These are phyloP conservation scores for Pollenia griseotomentosa DNA, from an alignment of 2,888 invertebrate species.

Conservation along the genomic window DNA sequence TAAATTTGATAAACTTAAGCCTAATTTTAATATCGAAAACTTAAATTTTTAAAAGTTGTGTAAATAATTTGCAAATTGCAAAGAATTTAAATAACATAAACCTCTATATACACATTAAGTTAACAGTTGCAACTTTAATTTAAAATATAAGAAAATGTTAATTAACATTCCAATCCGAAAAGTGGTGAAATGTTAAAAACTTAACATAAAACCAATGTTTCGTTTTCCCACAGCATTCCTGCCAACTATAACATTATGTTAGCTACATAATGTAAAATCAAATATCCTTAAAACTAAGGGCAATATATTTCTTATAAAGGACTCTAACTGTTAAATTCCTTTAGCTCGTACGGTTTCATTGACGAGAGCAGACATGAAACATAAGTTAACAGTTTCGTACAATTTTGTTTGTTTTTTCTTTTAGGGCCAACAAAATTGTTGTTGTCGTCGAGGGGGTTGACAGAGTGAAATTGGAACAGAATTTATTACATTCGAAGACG, in stretches of 20 bases:
- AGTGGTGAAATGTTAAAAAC: slow-evolving; percentile 60
- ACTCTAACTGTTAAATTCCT: slow-evolving; percentile 30
- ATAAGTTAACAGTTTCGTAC: slow-evolving; percentile 52
- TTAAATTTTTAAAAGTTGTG: too few species aligned
- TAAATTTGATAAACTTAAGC: too few species aligned
- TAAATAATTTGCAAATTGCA: too few species aligned
- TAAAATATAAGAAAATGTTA: background rate
- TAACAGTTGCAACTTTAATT: background rate
- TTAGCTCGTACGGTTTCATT: background rate
- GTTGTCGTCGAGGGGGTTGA: slow-evolving; percentile 52
- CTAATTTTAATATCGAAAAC: too few species aligned
- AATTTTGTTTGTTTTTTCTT: background rate
- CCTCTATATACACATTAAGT: too few species aligned
- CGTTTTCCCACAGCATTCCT: slow-evolving; percentile 49
- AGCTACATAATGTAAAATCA: background rate
- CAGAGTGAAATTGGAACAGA: slow-evolving; percentile 70
- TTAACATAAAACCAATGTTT: slow-evolving; percentile 20
- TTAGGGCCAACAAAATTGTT: slow-evolving; percentile 23
- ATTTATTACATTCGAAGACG: slow-evolving; percentile 66
- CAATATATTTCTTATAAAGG: slow-evolving; percentile 17
- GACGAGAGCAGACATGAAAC: slow-evolving; percentile 37
- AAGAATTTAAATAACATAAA: too few species aligned
- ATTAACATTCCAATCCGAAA: slow-evolving; percentile 64
- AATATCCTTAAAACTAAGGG: background rate
- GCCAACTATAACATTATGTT: slow-evolving; percentile 1